phyloP scores from a whole-genome alignment of 2,797 vertebrate genomes.

The Melanotaenia nigrans region DNA sequence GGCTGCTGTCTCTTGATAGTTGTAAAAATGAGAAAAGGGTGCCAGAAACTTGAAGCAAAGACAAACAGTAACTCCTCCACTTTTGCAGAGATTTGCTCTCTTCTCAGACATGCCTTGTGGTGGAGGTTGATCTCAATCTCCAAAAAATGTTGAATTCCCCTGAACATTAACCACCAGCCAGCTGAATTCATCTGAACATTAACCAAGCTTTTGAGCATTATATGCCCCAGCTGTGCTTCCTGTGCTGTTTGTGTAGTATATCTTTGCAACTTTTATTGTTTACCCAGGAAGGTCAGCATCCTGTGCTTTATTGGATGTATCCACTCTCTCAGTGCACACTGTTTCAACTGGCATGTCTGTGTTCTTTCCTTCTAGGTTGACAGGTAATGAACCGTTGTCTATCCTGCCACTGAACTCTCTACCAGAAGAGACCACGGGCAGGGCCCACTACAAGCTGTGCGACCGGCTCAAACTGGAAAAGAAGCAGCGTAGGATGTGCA shows the following conservation, averaged over 20 bases:
- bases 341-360: constrained; percentile 42
- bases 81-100: constrained; percentile 42
- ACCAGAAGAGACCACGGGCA: constrained; percentile 88
- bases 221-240: constrained; percentile 51
- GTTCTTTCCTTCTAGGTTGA: constrained; percentile 85
- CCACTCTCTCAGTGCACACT: constrained; percentile 21
- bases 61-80: constrained; percentile 33
- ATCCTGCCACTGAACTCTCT: constrained; percentile 94
- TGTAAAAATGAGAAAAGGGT: constrained; percentile 19
- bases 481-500: constrained; percentile 97
- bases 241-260: constrained; percentile 62
- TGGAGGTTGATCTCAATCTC: constrained; percentile 71
- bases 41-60: constrained; percentile 21
- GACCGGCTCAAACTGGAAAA: constrained; percentile 98
- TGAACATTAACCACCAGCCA: constrained; percentile 78
- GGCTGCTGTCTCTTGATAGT: constrained; percentile 6
- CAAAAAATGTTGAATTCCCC: constrained; percentile 72
- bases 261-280: constrained; percentile 56
- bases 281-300: constrained; percentile 63
- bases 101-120: constrained; percentile 47
- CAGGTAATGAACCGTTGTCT: constrained; percentile 96
- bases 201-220: constrained; percentile 68
- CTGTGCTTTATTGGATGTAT: constrained; percentile 50
- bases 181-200: constrained; percentile 79
- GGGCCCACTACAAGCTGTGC: constrained; percentile 96